A percentile compares a stretch with the other conserved stretches of the same genome.
Evolutionary conservation across 2,888 invertebrate species (phyloP).

Genomic region (Elgonia sp.): DNA sequence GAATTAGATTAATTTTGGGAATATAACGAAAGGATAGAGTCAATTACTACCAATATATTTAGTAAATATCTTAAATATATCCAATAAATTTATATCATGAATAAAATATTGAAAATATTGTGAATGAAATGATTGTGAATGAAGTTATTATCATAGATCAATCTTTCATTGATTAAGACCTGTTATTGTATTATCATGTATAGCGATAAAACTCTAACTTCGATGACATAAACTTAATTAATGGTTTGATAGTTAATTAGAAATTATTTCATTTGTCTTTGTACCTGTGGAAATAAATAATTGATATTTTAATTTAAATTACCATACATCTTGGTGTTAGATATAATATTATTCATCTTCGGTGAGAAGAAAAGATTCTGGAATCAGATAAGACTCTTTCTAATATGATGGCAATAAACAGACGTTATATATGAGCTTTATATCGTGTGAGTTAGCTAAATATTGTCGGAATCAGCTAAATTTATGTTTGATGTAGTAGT

Average conservation of each 20-base stretch:
- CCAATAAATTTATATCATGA: too few species aligned
- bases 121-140: constrained; percentile 72
- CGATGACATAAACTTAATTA: constrained; percentile 53
- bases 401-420: constrained; percentile 60
- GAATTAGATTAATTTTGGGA: too few species aligned
- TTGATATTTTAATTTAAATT: constrained; percentile 61
- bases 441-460: constrained; percentile 65
- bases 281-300: constrained; percentile 45
- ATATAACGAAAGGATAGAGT: too few species aligned
- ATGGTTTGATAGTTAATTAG: constrained; percentile 64
- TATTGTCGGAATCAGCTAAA: constrained; percentile 46
- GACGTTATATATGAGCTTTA: constrained; percentile 56
- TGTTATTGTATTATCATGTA: constrained; percentile 41
- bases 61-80: too few species aligned
- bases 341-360: constrained; percentile 62
- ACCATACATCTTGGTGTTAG: constrained; percentile 52
- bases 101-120: too few species aligned
- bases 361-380: constrained; percentile 58
- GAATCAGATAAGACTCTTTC: constrained; percentile 56
- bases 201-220: constrained; percentile 17
- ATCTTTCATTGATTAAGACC: constrained; percentile 71
- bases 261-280: constrained; percentile 64
- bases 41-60: too few species aligned
- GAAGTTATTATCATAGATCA: constrained; percentile 71
- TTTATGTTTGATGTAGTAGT: constrained; percentile 36